Evolutionary conservation across 1,140 invertebrate genomes (phyloP).

Genomic region (Sitobion miscanthi): DNA sequence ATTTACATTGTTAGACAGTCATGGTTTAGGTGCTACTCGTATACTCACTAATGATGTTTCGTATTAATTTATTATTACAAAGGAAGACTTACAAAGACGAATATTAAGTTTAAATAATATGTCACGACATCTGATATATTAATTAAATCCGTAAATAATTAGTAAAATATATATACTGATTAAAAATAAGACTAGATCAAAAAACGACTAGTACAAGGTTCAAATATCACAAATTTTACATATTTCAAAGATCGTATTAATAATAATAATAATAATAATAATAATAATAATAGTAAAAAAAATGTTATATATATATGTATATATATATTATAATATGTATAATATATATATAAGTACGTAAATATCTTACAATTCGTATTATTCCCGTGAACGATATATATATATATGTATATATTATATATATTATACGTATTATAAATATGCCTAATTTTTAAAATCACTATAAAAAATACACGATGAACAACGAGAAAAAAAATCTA

Average conservation of each 20-base stretch:
- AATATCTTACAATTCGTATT: conserved; percentile 36
- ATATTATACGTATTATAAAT: conserved; percentile 18
- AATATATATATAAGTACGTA: conserved; percentile 12
- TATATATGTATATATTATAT: not conserved
- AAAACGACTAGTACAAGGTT: conserved; percentile 55
- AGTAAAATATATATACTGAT: conserved; percentile 52
- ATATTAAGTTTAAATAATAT: conserved; percentile 26
- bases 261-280: conserved; percentile 37
- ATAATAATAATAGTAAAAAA: conserved; percentile 14
- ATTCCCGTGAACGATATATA: not conserved
- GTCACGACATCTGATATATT: conserved; percentile 39
- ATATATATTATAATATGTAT: conserved; percentile 20
- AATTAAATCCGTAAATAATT: conserved; percentile 41
- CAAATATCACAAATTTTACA: conserved; percentile 56
- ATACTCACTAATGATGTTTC: conserved; percentile 45
- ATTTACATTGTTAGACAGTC: conserved; percentile 47
- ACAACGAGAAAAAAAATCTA: conserved; percentile 17
- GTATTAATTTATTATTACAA: conserved; percentile 34
- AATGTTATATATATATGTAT: conserved; percentile 22
- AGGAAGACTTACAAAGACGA: conserved; percentile 53
- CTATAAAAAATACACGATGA: conserved; percentile 18
- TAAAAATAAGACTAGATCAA: conserved; percentile 55
- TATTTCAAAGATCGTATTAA: conserved; percentile 32
- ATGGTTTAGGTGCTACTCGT: conserved; percentile 55
- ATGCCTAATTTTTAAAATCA: conserved; percentile 31